phyloP scores from a whole-genome alignment of 1,140 invertebrate species.

The Drosophila albomicans region DNA sequence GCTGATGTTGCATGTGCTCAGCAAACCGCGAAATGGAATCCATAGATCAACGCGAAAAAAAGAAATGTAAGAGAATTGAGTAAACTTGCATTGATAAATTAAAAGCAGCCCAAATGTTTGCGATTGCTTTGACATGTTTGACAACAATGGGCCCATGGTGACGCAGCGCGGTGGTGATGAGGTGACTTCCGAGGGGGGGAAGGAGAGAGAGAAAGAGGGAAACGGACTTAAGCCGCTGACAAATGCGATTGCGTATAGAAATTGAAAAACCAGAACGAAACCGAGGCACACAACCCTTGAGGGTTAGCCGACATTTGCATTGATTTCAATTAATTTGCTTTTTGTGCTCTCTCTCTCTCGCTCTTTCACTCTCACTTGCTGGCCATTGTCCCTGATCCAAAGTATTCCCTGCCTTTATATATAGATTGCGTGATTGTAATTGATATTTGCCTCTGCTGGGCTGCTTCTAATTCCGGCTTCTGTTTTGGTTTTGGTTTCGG shows the following conservation, averaged over 20 bases:
- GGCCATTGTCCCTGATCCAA: conserved; percentile 35
- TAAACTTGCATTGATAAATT: conserved; percentile 77
- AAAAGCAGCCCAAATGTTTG: conserved; percentile 81
- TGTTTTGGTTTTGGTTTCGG: conserved; percentile 22
- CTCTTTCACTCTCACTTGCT: conserved; percentile 3
- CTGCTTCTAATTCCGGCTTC: conserved; percentile 25
- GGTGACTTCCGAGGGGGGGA: neutral
- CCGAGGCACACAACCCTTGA: conserved; percentile 64
- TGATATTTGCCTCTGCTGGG: conserved; percentile 68
- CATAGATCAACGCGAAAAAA: conserved; percentile 67
- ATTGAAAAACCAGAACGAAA: conserved; percentile 61
- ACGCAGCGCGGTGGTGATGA: no score
- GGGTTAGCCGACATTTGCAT: conserved; percentile 71
- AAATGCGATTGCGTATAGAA: conserved; percentile 80
- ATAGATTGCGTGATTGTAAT: conserved; percentile 78
- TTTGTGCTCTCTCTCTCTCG: conserved; percentile 43
- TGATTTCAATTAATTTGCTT: conserved; percentile 83
- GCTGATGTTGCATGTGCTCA: conserved; percentile 57
- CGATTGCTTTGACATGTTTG: conserved; percentile 83
- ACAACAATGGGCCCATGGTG: conserved; percentile 67
- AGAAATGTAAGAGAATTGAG: conserved; percentile 43
- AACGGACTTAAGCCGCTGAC: conserved; percentile 73
- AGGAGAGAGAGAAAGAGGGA: neutral
- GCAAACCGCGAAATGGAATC: conserved; percentile 82
- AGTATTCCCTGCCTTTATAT: conserved; percentile 41